Evolutionary conservation across 2,797 vertebrate species (phyloP).

Genomic region (Takifugu ocellatus): DNA sequence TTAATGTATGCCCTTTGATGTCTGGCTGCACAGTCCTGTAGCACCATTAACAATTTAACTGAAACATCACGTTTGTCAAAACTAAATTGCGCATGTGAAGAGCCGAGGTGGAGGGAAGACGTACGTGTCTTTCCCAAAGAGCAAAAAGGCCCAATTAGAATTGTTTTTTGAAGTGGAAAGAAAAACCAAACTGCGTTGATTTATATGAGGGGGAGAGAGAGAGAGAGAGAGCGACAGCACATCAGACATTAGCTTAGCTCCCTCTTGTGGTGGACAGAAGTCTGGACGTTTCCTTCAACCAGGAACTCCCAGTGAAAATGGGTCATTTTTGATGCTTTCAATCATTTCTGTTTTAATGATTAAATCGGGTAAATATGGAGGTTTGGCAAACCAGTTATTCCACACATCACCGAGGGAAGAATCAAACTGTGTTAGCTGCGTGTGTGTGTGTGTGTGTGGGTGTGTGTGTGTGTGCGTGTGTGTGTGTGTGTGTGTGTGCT

Average conservation of each 20-base stretch:
- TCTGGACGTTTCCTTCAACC: not conserved
- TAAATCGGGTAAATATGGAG: constrained; percentile 3
- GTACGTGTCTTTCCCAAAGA: constrained; percentile 44
- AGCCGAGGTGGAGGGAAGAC: constrained; percentile 50
- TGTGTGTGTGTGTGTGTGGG: too few relatives aligned
- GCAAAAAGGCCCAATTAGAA: constrained; percentile 72
- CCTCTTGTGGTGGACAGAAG: constrained; percentile 84
- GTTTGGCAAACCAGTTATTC: not conserved
- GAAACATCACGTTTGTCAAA: constrained; percentile 79
- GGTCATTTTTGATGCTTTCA: not conserved
- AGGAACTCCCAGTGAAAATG: not conserved
- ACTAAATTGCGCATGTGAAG: constrained; percentile 68
- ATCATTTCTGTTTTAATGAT: not conserved
- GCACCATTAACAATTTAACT: constrained; percentile 77
- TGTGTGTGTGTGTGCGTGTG: too few relatives aligned
- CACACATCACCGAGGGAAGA: too few relatives aligned
- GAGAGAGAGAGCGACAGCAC: constrained; percentile 6
- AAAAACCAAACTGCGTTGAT: constrained; percentile 43
- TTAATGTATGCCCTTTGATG: constrained; percentile 80
- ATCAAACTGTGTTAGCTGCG: too few relatives aligned
- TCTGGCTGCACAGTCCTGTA: constrained; percentile 66
- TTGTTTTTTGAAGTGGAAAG: constrained; percentile 80
- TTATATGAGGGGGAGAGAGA: constrained; percentile 19
- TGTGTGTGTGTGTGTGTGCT: too few relatives aligned
- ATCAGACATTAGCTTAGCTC: constrained; percentile 91